Evolutionary conservation across 2,888 invertebrate species (phyloP), one percentile per base, ranked within the genome.

Genomic region (Hofmannophila pseudospretella): DNA sequence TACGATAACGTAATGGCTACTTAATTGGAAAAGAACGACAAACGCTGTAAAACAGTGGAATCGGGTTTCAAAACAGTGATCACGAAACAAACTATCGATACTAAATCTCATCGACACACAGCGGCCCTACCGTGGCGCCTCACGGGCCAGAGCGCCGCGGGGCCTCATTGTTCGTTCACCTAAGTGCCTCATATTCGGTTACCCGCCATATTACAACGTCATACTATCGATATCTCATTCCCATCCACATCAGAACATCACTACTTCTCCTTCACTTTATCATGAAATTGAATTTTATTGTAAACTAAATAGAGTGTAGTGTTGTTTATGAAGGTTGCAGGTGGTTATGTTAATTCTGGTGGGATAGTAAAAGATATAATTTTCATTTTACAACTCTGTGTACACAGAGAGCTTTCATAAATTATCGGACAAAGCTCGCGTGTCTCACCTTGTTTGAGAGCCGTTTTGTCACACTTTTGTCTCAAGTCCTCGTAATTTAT

Each of bases 161-260:
- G 82, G 71, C 55, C 58, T 66, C 74, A 77, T 81, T 82, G 82
- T 84, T 65, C 75, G 68, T 58, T 65, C 67, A 54, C 62, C 74
- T 82, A 81, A 81, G 73, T 80, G 82, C 80, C 84, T 84, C 78
- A 82, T 85, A 85, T 84, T 82, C 62, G 78, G 84, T 82, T 82
- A 84, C 85, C 70, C 70, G 71, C 60, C 70, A 68, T 71, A 74
- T 76, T 70, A 74, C 79, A 71, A 69, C 67, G 64, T 56, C 72
- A 72, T 74, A 74, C 67, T 73, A 82, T 81, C 77, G 75, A 81
- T 82, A 80, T 67, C 67, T 51, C 49, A 49, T 36, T 39, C 22
- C 37, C 22, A 34, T 25, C 36, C 37, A 23, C 13, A 38, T 32
- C 44, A 16, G 45, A 63, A 62, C 67, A 62, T 66, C 69, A 42